A percentile compares a stretch with the other conserved stretches of the same genome.
phyloP scores from a whole-genome alignment of 30 jellyfish, hydroid and myxozoan genomes.

The Turritopsis dohrnii region DNA sequence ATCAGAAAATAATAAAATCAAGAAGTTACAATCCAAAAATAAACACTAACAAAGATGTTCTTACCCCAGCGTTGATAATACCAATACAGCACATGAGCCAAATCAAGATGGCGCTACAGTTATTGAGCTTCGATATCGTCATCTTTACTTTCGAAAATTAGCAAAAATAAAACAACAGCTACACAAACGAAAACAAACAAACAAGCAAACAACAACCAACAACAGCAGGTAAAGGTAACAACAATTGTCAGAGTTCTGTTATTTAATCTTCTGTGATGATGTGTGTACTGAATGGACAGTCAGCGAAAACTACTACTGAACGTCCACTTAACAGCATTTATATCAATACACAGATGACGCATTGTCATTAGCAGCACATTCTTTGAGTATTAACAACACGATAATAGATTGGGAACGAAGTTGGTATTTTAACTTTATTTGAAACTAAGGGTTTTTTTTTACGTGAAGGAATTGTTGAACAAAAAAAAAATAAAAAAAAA shows the following conservation, averaged over 20 bases:
- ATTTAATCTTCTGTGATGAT: not conserved
- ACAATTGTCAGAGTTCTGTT: no score
- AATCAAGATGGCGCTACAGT: not conserved
- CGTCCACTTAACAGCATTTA: not conserved
- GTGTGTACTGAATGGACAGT: not conserved
- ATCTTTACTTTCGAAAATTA: not conserved
- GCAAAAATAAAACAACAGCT: not conserved
- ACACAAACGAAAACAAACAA: not conserved
- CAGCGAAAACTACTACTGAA: not conserved
- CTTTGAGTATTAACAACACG: not conserved
- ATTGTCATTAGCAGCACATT: not conserved
- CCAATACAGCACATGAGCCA: not conserved
- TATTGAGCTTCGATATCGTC: not conserved
- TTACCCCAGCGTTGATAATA: not conserved
- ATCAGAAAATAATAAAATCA: not conserved
- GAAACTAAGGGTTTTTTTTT: not conserved
- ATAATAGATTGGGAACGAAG: not conserved
- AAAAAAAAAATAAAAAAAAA: no score
- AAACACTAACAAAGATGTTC: not conserved
- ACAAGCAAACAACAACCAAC: not conserved
- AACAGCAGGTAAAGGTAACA: not conserved
- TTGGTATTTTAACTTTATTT: not conserved
- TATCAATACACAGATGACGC: not conserved
- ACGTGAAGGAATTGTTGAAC: not conserved
- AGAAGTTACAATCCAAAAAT: not conserved